Conservation (phyloP, 2,888 invertebrate genomes). For the Ernsta delagoae region DNA sequence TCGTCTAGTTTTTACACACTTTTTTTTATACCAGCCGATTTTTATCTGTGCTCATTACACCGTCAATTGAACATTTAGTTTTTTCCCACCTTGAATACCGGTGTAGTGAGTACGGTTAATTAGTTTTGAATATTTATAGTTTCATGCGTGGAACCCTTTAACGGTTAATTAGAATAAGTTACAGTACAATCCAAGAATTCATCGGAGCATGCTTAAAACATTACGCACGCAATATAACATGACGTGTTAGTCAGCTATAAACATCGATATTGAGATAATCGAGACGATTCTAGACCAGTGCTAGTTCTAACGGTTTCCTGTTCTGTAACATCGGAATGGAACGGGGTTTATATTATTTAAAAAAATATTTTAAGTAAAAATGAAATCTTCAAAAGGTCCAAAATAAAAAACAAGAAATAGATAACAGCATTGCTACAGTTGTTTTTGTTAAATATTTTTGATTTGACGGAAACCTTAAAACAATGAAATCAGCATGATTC, state of each 20-base stretch:
- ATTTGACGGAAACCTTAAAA: too few relatives aligned
- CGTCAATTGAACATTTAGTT: not conserved
- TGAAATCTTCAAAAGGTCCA: too few relatives aligned
- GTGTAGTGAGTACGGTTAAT: not conserved
- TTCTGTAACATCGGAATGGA: too few relatives aligned
- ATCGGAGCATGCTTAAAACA: constrained; percentile 8
- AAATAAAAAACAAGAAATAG: too few relatives aligned
- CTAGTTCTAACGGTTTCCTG: too few relatives aligned
- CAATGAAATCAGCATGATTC: too few relatives aligned
- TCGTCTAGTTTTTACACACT: not conserved
- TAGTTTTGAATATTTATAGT: not conserved
- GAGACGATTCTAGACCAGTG: constrained; percentile 7
- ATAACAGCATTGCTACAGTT: too few relatives aligned
- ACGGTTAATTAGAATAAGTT: not conserved
- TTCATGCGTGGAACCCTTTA: constrained; percentile 7
- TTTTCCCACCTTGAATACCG: not conserved
- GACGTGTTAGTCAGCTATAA: constrained; percentile 23
- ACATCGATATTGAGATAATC: constrained; percentile 16
- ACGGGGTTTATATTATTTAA: too few relatives aligned
- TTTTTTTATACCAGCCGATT: not conserved
- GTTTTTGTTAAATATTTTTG: too few relatives aligned
- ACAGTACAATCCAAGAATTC: not conserved
- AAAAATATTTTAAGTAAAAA: too few relatives aligned
- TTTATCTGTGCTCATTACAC: not conserved
- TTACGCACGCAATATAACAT: constrained; percentile 3